Base-by-base conservation (phyloP, 1,140 invertebrate species). In the Orchesella cincta region DNA sequence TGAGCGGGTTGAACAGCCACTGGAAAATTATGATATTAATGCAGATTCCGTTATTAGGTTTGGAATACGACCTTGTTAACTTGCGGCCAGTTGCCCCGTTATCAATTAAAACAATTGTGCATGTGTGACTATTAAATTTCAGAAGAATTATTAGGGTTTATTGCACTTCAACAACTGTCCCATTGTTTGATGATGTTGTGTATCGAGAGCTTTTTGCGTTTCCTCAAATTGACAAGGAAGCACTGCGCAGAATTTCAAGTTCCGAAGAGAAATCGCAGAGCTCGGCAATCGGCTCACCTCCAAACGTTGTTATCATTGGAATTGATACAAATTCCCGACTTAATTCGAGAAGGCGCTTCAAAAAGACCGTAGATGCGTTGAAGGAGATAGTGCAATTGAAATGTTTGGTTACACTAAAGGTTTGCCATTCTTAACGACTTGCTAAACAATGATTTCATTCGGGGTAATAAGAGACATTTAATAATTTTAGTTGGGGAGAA, bases 401-500 rank as follows among this genome's bases (percentile, higher is more conserved):
- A 71, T 71, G 67, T 12, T 12, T 14, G 67, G 67, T 12, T 71
- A 71, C 67, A 71, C 67, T 8, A 71, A 71, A 31, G n/a, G n/a
- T n/a, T n/a, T n/a, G n/a, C n/a, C n/a, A n/a, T n/a, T n/a, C n/a
- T n/a, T n/a, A n/a, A n/a, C n/a, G n/a, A n/a, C n/a, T n/a, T n/a
- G n/a, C n/a, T n/a, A n/a, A n/a, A n/a, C n/a, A n/a, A n/a, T n/a
- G 46, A n/a, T 34, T 72, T 8, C 18, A 35, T 72, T 72, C 18
- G 20, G 20, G 16, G 16, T 35, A 29, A 72, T 20, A 29, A 72
- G 36, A 12, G 18, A 72, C 31, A 64, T 64, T 64, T 14, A n/a
- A 8, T 34, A 39, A 29, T 23, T 36, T n/a, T 31, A 76, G 72
- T 74, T 33, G 76, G 72, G 12, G 76, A 78, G 18, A 78, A 78